Evolutionary conservation across 2,797 vertebrate species (phyloP), one percentile per base, ranked within the genome.

Genomic region (Enteromius treurensis): DNA sequence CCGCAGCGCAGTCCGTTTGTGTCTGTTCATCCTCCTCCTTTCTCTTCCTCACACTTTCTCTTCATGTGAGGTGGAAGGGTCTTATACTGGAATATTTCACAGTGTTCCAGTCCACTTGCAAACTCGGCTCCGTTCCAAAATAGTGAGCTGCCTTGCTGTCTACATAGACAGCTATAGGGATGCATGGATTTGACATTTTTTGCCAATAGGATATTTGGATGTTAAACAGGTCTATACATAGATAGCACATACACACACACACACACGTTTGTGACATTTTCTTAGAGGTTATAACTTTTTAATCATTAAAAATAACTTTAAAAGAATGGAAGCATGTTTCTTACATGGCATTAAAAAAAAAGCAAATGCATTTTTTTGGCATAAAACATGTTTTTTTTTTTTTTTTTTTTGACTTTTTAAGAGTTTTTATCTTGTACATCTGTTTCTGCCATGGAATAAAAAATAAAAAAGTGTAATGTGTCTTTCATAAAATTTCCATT

Each of bases 1-100:
- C 49, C 0, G 78, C 78, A 51, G 47, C 2, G 67, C 78, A 32
- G 70, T 80, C 65, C 42, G 78, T 69, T 42, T 70, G 65, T 53
- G 65, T 45, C 65, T 69, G 40, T 65, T 75, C 73, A 8, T 37
- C 32, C 51, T 37, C 32, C n/a, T 55, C 49, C 32, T 19, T 58
- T 67, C 47, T 53, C n/a, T 68, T 67, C 6, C 45, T n/a, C n/a
- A 4, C 7, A 40, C 32, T 23, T 65, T 62, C 26, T 65, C 47
- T 14, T 42, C 78, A 42, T 70, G 15, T 42, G 26, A 62, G 58
- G 23, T 62, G 23, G 23, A 29, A 29, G 58, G 58, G 2, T 62
- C 23, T 60, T 23, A 60, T 26, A 1, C 55, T 60, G 55, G 55
- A 60, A 60, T 60, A 51, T 55, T 40, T 68, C 47, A 69, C 17